Percentiles rank a stretch among this genome's conserved stretches.
These are phyloP conservation scores for Drosophila histrio DNA, from an alignment of 2,888 invertebrate species.

Conservation along the genomic window DNA sequence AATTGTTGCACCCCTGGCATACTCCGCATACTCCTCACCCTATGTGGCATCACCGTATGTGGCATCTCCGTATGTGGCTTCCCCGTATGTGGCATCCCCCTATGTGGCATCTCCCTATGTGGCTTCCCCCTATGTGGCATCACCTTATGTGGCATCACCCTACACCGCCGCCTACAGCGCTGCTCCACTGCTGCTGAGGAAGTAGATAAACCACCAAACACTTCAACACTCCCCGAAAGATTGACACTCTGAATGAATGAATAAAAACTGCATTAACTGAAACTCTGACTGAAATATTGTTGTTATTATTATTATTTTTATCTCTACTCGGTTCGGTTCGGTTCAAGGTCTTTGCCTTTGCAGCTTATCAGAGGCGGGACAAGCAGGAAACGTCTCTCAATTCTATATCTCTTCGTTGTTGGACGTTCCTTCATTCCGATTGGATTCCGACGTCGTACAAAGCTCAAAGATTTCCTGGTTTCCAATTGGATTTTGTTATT, in stretches of 20 bases:
- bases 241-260: slow-evolving; percentile 13
- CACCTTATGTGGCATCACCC: slow-evolving; percentile 65
- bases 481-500: background rate
- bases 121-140: slow-evolving; percentile 63
- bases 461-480: slow-evolving; percentile 33
- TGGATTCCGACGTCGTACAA: slow-evolving; percentile 2
- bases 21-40: slow-evolving; percentile 84
- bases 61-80: slow-evolving; percentile 81
- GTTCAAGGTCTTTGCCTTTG: slow-evolving; percentile 56
- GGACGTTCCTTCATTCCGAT: background rate
- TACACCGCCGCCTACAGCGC: slow-evolving; percentile 62
- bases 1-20: slow-evolving; percentile 79
- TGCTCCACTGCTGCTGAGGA: slow-evolving; percentile 64
- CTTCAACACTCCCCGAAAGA: slow-evolving; percentile 17
- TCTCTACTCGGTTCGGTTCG: slow-evolving; percentile 7
- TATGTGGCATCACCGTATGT: slow-evolving; percentile 75
- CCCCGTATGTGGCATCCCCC: slow-evolving; percentile 79
- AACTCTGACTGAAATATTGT: slow-evolving; percentile 15
- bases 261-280: slow-evolving; percentile 18
- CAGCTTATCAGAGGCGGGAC: slow-evolving; percentile 21
- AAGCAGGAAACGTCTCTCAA: slow-evolving; percentile 38
- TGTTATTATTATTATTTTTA: slow-evolving; percentile 24
- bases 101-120: slow-evolving; percentile 75
- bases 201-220: slow-evolving; percentile 42
- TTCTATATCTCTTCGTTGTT: slow-evolving; percentile 20